Evolutionary conservation across 2,888 invertebrate species (phyloP), one percentile per base, ranked within the genome.

Genomic region (Chelonus formosanus): DNA sequence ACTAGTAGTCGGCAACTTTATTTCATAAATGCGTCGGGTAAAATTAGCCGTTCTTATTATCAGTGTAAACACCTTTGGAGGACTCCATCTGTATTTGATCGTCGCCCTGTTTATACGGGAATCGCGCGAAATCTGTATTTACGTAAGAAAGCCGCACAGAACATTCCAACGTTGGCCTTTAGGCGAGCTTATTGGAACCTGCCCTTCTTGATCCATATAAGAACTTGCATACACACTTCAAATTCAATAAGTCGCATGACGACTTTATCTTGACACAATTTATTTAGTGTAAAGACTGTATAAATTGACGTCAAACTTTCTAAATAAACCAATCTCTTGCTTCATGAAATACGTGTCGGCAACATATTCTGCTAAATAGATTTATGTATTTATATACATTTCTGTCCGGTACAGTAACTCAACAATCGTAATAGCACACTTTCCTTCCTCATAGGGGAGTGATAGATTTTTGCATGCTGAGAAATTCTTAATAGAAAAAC

Each of bases 21-120:
- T 20, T 20, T 20, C 20, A 2, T 20, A 20, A 20, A 20, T 20
- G 20, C 20, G 20, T 20, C 20, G 40, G 3, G 40, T 40, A 75
- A 80, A 81, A 82, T 83, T 80, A 79, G 79, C 77, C 78, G 76
- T 81, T 83, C 79, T 80, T 80, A 80, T 82, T 80, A 81, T 72
- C 74, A 70, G 71, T 70, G 78, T 72, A 82, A 83, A 83, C 76
- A 80, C 45, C 63, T 73, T 76, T 73, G 74, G 65, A 70, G 64
- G 80, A 78, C 80, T 81, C 81, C 84, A 83, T 84, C 82, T 84
- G 84, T 82, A 82, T 83, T 84, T 83, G 79, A 79, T 77, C 80
- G 77, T 63, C 73, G 72, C 74, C 75, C 76, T 84, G 80, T 83
- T 84, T 84, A 77, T 82, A 80, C 79, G 78, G 75, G 73, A 73